Evolutionary conservation across 2,888 invertebrate species (phyloP), one percentile per base, ranked within the genome.

Genomic region (Leptarthrus brevirostris): DNA sequence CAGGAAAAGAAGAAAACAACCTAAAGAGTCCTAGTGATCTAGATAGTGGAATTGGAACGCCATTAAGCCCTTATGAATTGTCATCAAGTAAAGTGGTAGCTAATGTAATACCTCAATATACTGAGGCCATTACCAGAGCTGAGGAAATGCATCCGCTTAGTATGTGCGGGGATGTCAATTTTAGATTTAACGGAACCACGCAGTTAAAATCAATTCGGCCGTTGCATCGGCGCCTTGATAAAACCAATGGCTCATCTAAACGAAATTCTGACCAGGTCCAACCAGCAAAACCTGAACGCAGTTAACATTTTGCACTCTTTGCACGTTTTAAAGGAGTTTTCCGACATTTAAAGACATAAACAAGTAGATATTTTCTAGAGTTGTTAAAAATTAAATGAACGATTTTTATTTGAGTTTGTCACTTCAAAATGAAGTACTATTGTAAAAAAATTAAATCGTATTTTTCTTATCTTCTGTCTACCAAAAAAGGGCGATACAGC

Each of bases 111-210:
- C 30, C 30, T 30, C 3, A 30, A 30, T 8, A 5, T 5, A 30
- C 30, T 5, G 40, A 40, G n/a, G n/a, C 6, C n/a, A 12, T n/a
- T n/a, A 12, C 52, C n/a, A 58, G 58, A 14, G 53, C 26, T 34
- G 54, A 49, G 18, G 75, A 75, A 44, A 88, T 88, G 61, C 94
- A 93, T 85, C 94, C 94, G 0, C 80, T 94, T 2, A 92, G 93
- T 77, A 91, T 92, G 79, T 90, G 91, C 74, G 84, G 83, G 6
- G 94, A 93, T 80, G 92, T 93, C 0, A 92, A 91, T 80, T 93
- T 94, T 54, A 92, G 91, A 76, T 94, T 91, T 80, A 92, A 92
- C 79, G 93, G 93, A 4, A 92, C 92, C 0, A 92, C 93, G 0
- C 92, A 94, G 81, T 84, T 94, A 75, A 93, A 93, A 81, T 91